A percentile compares a stretch with the other conserved stretches of the same genome.
phyloP scores from a whole-genome alignment of 2,797 vertebrate genomes.

The Cheirogaleus major region DNA sequence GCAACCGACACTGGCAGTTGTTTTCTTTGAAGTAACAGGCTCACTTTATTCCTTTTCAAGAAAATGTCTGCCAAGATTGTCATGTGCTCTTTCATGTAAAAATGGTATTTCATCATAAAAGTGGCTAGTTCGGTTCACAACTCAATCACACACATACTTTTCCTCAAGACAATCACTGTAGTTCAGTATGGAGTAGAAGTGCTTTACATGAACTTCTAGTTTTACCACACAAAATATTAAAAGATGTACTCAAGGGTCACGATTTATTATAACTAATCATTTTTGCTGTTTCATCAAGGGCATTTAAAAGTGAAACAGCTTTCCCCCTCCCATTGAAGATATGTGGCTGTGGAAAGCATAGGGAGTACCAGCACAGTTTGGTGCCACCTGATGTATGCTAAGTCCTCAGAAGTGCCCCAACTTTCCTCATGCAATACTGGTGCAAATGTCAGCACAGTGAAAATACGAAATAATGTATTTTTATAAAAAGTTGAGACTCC shows the following conservation, averaged over 20 bases:
- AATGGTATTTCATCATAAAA: not conserved
- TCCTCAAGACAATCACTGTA: not conserved
- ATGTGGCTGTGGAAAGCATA: not conserved
- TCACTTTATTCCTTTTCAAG: conserved; percentile 33
- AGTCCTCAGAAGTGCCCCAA: not conserved
- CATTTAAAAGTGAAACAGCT: not conserved
- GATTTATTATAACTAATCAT: not conserved
- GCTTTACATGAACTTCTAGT: not conserved
- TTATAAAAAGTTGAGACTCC: not conserved
- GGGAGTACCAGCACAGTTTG: not conserved
- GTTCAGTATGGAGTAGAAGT: not conserved
- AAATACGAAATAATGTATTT: not conserved
- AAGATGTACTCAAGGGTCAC: not conserved
- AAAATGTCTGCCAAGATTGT: conserved; percentile 16
- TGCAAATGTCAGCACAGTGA: not conserved
- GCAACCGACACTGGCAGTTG: not conserved
- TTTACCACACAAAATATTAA: not conserved
- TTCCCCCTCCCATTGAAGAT: not conserved
- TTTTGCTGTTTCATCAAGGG: not conserved
- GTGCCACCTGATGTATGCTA: not conserved
- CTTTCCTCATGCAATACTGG: not conserved
- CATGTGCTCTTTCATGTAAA: not conserved
- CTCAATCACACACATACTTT: not conserved
- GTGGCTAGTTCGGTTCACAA: not conserved
- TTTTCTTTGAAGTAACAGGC: conserved; percentile 31